phyloP scores from a whole-genome alignment of 2,888 invertebrate species.

The Exephanes ischioxanthus region DNA sequence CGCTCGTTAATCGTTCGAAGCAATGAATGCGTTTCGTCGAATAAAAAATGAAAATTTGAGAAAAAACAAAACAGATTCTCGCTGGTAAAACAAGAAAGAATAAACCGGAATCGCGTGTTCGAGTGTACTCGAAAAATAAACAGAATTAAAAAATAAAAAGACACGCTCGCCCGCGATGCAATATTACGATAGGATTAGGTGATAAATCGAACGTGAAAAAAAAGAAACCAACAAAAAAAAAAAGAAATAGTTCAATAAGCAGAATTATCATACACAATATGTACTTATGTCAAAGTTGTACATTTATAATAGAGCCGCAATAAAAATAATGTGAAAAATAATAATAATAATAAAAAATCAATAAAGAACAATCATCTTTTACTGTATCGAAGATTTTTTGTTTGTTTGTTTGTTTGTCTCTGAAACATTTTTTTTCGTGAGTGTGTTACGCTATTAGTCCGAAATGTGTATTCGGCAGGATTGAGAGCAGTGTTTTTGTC shows the following conservation, averaged over 20 bases:
- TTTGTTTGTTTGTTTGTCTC: not conserved
- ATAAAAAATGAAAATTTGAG: conserved; percentile 15
- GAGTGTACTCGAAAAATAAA: not conserved
- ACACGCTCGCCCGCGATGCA: conserved; percentile 43
- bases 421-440: not conserved
- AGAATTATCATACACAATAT: conserved; percentile 75
- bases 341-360: conserved; percentile 60
- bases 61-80: not conserved
- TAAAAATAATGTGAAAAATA: conserved; percentile 73
- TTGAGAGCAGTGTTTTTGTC: conserved; percentile 21
- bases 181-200: conserved; percentile 57
- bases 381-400: conserved; percentile 9
- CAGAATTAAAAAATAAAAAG: not conserved
- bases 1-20: conserved; percentile 22
- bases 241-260: conserved; percentile 77
- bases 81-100: not conserved
- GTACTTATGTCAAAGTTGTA: conserved; percentile 81
- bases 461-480: conserved; percentile 33
- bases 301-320: conserved; percentile 83
- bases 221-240: conserved; percentile 2
- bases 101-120: not conserved
- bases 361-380: conserved; percentile 35
- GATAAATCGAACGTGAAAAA: conserved; percentile 57
- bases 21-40: conserved; percentile 54
- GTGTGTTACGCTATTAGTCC: not conserved